phyloP scores from a whole-genome alignment of 2,797 vertebrate genomes.

The Lagorchestes hirsutus region DNA sequence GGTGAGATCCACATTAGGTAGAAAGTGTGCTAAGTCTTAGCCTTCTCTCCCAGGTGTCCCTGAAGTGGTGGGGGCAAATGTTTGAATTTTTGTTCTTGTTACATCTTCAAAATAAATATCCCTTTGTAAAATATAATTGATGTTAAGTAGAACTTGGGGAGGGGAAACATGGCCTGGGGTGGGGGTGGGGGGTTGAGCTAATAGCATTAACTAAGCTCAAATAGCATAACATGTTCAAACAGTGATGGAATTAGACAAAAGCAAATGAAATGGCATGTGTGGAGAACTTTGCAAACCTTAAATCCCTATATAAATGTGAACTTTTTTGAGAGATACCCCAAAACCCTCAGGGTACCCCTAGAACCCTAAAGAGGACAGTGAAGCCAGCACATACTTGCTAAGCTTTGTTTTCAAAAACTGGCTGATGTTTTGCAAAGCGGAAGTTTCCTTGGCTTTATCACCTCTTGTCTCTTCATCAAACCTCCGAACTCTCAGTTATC shows the following conservation, averaged over 20 bases:
- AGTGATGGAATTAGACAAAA: neutral
- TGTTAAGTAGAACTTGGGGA: neutral
- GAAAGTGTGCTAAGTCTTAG: neutral
- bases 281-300: neutral
- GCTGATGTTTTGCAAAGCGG: neutral
- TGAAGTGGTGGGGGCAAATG: neutral
- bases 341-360: neutral
- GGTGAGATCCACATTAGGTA: neutral
- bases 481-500: neutral
- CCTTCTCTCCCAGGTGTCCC: neutral
- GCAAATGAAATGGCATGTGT: neutral
- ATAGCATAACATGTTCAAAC: neutral
- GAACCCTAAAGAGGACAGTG: neutral
- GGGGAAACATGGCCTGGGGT: neutral
- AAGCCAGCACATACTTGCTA: neutral
- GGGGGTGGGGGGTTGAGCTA: neutral
- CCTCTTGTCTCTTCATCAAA: neutral
- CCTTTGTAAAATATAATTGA: neutral
- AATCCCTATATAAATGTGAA: neutral
- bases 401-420: constrained; percentile 30
- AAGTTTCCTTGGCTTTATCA: neutral
- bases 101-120: neutral
- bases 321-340: neutral
- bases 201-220: neutral
- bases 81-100: neutral